Base-by-base conservation (phyloP, 1,140 invertebrate genomes). In the Camponotus pennsylvanicus region DNA sequence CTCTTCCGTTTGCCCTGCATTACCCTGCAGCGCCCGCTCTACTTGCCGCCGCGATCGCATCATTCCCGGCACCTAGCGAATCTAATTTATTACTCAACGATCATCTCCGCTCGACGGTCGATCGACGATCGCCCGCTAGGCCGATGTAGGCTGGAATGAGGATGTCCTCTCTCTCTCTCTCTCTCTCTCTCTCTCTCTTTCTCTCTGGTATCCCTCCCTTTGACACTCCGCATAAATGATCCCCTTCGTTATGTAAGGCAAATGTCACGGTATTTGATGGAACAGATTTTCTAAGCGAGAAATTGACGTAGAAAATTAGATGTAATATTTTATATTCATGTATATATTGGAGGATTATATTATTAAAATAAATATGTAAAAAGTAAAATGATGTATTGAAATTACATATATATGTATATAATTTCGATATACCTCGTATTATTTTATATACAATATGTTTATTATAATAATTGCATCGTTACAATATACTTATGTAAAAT, bases 1-100 rank as follows among this genome's bases (percentile, higher is more conserved):
- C 3, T 76, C 83, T 75, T 83, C 66, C 86, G 86, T 27, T 27
- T 27, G 27, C 27, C 27, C 27, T 27, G 27, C 27, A 27, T 27
- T 27, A 27, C 45, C 78, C 79, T 67, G 78, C 66, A 13, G 27
- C 49, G 18, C 71, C 49, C 75, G 76, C 57, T 84, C 90, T 88
- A 88, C 70, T 91, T 91, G 82, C 82, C 61, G 34, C 32, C n/a
- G 67, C 61, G 63, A 86, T 91, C 91, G 87, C 92, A 91, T 93
- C 92, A 91, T 91, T 88, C 87, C 76, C 86, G 71, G 77, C 89
- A 91, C 89, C 90, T 88, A 85, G 91, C 79, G 91, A 89, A 90
- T 89, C 86, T 91, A 92, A 93, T 93, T 93, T 93, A 91, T 93
- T 92, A 90, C 92, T 92, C 91, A 92, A 93, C 90, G 92, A 92